Evolutionary conservation across 2,888 invertebrate genomes (phyloP).

Genomic region (Xanthorhoe designata): DNA sequence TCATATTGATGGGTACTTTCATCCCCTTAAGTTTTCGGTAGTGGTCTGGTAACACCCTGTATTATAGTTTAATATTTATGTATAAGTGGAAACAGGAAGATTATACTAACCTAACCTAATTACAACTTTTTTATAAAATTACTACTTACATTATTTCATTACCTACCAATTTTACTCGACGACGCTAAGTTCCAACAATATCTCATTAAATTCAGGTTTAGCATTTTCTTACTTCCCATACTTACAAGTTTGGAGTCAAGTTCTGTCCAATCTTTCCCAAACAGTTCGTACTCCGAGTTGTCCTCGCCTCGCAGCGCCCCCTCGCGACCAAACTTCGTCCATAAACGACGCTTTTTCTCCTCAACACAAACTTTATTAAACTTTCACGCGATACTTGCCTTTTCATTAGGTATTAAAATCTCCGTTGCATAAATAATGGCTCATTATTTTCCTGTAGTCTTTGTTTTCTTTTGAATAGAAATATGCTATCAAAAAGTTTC

Average conservation of each 20-base stretch:
- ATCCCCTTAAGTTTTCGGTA: too few relatives aligned
- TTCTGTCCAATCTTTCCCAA: conserved; percentile 26
- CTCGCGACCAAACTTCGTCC: conserved; percentile 52
- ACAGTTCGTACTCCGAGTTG: conserved; percentile 26
- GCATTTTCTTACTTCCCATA: neutral
- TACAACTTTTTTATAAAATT: too few relatives aligned
- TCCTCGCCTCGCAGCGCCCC: conserved; percentile 36
- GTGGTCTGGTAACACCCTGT: too few relatives aligned
- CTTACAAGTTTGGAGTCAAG: neutral
- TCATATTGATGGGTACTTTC: too few relatives aligned
- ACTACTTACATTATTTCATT: neutral
- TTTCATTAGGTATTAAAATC: conserved; percentile 55
- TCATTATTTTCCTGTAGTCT: conserved; percentile 45
- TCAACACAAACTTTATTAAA: conserved; percentile 55
- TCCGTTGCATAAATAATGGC: conserved; percentile 52
- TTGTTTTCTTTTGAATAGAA: conserved; percentile 41
- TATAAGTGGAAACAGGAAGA: too few relatives aligned
- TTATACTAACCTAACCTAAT: too few relatives aligned
- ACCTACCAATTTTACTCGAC: neutral
- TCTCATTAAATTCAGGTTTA: neutral
- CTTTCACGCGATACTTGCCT: conserved; percentile 49
- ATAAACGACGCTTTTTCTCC: conserved; percentile 53
- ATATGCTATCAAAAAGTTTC: conserved; percentile 34
- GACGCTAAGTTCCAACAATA: neutral
- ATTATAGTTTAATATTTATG: too few relatives aligned